Evolutionary conservation across 2,797 vertebrate species (phyloP), one percentile per base, ranked within the genome.

Genomic region (Knipowitschia caucasica): DNA sequence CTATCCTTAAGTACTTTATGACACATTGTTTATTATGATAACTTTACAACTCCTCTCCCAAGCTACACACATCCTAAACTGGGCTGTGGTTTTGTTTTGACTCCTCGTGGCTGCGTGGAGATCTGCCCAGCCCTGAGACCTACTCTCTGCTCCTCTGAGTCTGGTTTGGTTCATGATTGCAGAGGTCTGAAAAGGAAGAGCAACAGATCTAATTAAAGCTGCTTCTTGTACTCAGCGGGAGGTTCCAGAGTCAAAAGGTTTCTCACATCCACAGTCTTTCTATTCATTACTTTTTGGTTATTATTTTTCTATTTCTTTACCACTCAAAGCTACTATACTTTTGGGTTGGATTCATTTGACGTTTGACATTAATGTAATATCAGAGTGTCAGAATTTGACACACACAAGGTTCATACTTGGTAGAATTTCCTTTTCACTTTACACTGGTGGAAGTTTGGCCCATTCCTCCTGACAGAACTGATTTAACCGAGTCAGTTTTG

Each of bases 151-250:
- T 12, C 23, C 2, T 57, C 44, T 50, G 29, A 9, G 1, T 17
- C 0, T 4, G 24, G 26, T 40, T 14, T 43, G 20, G 40, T 62
- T 27, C 43, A 5, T 12, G 26, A 53, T 11, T 36, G 56, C 45
- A 30, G 44, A 43, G 15, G 62, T 62, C 68, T 43, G 24, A 3
- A 29, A 71, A 67, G 72, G 59, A 25, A 51, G 30, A 4, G 17
- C 38, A 57, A 44, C 34, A 12, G 47, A 35, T 64, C 59, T 75
- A 72, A 68, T 61, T 60, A 67, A 69, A 55, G 64, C 7, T 2
- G 67, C 42, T 29, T 40, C 51, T 58, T 34, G 54, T 36, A 53
- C 62, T 57, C 64, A 45, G 18, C 18, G 26, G 53, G 57, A 14
- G 3, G 29, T 50, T 0, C 30, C n/a, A 59, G 54, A 45, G 34